Evolutionary conservation across 2,797 vertebrate genomes (phyloP).

Genomic region (Macroramphosus scolopax): DNA sequence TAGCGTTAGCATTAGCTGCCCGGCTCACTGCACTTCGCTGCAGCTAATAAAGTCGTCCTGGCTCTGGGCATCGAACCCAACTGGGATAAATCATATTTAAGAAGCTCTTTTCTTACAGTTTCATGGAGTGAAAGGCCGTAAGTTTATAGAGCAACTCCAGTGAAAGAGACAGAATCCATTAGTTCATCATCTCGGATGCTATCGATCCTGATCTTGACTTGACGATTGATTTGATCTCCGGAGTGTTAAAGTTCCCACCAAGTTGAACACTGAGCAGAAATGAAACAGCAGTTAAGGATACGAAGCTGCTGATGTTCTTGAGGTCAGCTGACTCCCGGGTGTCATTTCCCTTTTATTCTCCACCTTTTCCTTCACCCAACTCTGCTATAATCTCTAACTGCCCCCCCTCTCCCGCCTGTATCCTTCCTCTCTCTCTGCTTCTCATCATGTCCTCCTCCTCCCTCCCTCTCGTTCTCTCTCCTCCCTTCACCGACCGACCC

Average conservation of each 20-base stretch:
- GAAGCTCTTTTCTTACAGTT: no score
- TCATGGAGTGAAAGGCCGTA: slow-evolving; percentile 6
- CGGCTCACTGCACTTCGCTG: slow-evolving; percentile 33
- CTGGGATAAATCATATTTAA: slow-evolving; percentile 48
- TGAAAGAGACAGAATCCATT: no score
- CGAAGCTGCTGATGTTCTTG: no score
- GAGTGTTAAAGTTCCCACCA: no score
- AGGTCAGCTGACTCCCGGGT: no score
- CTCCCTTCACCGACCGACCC: slow-evolving; percentile 20
- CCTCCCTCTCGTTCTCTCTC: slow-evolving; percentile 6
- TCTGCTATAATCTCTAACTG: neutral
- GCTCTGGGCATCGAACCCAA: slow-evolving; percentile 37
- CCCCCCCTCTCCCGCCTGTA: slow-evolving; percentile 1
- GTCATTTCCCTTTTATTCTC: neutral
- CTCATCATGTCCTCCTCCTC: slow-evolving; percentile 1
- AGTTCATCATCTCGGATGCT: no score
- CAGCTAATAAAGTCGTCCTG: slow-evolving; percentile 49
- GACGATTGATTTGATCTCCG: no score
- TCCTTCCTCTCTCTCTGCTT: slow-evolving; percentile 3
- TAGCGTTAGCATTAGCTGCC: slow-evolving; percentile 44
- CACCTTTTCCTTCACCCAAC: neutral
- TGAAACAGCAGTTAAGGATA: no score
- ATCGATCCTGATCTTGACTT: no score
- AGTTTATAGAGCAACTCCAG: no score
- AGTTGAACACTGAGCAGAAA: no score